Evolutionary conservation across 2,888 invertebrate species (phyloP).

Genomic region (Drosophila macrothrix): DNA sequence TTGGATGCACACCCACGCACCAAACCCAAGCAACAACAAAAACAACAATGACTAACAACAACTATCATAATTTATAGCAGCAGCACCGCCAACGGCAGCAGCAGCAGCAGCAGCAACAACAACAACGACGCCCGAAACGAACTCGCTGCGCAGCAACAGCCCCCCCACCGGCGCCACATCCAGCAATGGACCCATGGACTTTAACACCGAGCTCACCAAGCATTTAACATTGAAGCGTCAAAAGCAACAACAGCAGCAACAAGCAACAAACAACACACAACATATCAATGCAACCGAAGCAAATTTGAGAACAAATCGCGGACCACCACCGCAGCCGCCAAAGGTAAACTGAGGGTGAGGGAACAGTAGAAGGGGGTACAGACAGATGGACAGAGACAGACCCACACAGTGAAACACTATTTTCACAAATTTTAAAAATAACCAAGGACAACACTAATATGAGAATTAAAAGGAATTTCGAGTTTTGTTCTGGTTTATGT

Average conservation of each 20-base stretch:
- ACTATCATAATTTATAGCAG: conserved; percentile 47
- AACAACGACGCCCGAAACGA: conserved; percentile 72
- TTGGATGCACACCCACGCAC: conserved; percentile 53
- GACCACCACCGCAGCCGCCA: conserved; percentile 93
- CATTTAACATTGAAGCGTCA: conserved; percentile 85
- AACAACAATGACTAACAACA: conserved; percentile 57
- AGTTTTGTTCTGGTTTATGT: neutral
- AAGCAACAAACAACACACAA: conserved; percentile 43
- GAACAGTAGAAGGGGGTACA: neutral
- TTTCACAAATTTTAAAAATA: neutral
- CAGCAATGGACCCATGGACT: conserved; percentile 83
- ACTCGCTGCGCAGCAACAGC: conserved; percentile 66
- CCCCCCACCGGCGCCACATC: conserved; percentile 48
- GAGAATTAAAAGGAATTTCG: neutral
- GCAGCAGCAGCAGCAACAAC: conserved; percentile 65
- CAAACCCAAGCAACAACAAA: conserved; percentile 55
- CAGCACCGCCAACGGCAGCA: conserved; percentile 55
- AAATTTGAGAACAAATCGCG: conserved; percentile 86
- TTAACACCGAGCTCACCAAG: conserved; percentile 84
- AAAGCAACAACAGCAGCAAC: conserved; percentile 79
- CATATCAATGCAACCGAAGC: conserved; percentile 84
- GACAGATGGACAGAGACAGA: neutral
- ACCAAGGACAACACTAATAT: neutral
- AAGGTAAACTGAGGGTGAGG: conserved; percentile 56
- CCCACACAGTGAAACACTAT: neutral